phyloP scores from a whole-genome alignment of 2,113 vertebrate species.

The human region GRCh38 chr2:233459001-233459500 shows the following conservation, averaged over 20 bases:
- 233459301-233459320: neutral
- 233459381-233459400: neutral
- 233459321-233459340: neutral
- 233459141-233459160: neutral
- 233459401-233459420: neutral
- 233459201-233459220: neutral
- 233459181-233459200: too few relatives aligned
- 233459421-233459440: neutral
- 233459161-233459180: neutral
- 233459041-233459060: neutral
- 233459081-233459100: neutral
- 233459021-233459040: neutral
- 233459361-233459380: too few relatives aligned
- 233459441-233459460: accelerated
- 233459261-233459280: neutral
- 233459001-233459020: neutral
- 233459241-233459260: neutral
- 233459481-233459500: accelerated
- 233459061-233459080: neutral
- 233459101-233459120: neutral
- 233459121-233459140: neutral
- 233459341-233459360: neutral
- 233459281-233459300: accelerated
- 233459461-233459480: neutral
- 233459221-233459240: neutral